Evolutionary conservation across 2,888 invertebrate species (phyloP), one percentile per base, ranked within the genome.

Genomic region (Pemphredon lugubris): DNA sequence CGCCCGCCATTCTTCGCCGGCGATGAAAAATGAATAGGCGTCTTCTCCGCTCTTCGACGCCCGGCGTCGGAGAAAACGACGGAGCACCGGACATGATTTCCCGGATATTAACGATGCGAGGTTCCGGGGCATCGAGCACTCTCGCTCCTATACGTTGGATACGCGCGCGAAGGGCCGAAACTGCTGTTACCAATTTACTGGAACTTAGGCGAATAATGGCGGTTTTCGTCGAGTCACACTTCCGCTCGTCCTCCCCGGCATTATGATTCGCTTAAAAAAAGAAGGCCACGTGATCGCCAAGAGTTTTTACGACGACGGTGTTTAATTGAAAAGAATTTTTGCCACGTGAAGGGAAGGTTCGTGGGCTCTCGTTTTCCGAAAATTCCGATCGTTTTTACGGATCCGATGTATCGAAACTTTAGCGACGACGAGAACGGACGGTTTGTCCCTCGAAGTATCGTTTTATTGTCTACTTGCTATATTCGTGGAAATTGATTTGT

Each of bases 101-200:
- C 69, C 79, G 77, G 80, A 72, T 71, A 68, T 73, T 79, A 81
- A 81, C 74, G 82, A 79, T 71, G 60, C 69, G 39, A 53, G 44
- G 72, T 79, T 81, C 79, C 79, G 71, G 65, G 42, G 37, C 60
- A 77, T 82, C 72, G 69, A 37, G 9, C 40, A 45, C 14, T 34
- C 30, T 32, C 21, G 66, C 40, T 55, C 50, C 32, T 45, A 50
- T 64, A 32, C n/a, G n/a, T 16, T 30, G 39, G 53, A 30, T 44
- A 14, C 40, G 63, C 32, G 30, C 59, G 23, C 26, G 16, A 42
- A 23, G 14, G 18, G 21, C 9, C 7, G 6, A 4, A 20, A 30
- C 34, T 13, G 64, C 55, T 61, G 54, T 67, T 77, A 59, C 69
- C 59, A 77, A 77, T 77, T 77, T 74, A 51, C 34, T 44, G 63